phyloP scores from a whole-genome alignment of 2,888 invertebrate genomes.

The Aphodius sticticus region DNA sequence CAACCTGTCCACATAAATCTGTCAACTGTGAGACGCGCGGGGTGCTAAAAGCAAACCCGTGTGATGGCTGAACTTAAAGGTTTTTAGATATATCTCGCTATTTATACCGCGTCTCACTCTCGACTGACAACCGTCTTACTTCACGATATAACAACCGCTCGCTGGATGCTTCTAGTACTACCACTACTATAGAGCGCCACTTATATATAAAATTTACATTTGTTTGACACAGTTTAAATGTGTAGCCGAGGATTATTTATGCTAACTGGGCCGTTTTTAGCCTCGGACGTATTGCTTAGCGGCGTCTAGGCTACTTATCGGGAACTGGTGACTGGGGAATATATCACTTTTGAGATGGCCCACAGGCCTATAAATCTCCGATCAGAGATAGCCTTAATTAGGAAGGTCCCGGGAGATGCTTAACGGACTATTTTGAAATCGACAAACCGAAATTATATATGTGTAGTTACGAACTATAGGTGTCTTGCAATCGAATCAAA shows the following conservation, averaged over 20 bases:
- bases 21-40: conserved; percentile 57
- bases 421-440: background rate
- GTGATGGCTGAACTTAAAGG: conserved; percentile 54
- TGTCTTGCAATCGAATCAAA: too few relatives aligned
- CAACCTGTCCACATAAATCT: conserved; percentile 63
- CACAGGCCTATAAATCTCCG: conserved; percentile 20
- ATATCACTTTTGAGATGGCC: conserved; percentile 18
- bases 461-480: too few relatives aligned
- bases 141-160: conserved; percentile 27
- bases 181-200: conserved; percentile 10
- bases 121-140: conserved; percentile 44
- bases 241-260: conserved; percentile 21
- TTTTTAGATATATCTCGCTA: conserved; percentile 51
- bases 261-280: conserved; percentile 17
- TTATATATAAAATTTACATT: conserved; percentile 13
- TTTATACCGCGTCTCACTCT: conserved; percentile 45
- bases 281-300: conserved; percentile 7
- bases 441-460: background rate
- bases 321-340: conserved; percentile 13
- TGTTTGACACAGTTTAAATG: conserved; percentile 23
- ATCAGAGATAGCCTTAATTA: conserved; percentile 25
- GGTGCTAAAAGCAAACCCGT: conserved; percentile 57
- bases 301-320: conserved; percentile 15
- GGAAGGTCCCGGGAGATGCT: conserved; percentile 17
- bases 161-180: conserved; percentile 5